Base-by-base conservation (phyloP, 2,888 invertebrate genomes). In the Crioceris asparagi region DNA sequence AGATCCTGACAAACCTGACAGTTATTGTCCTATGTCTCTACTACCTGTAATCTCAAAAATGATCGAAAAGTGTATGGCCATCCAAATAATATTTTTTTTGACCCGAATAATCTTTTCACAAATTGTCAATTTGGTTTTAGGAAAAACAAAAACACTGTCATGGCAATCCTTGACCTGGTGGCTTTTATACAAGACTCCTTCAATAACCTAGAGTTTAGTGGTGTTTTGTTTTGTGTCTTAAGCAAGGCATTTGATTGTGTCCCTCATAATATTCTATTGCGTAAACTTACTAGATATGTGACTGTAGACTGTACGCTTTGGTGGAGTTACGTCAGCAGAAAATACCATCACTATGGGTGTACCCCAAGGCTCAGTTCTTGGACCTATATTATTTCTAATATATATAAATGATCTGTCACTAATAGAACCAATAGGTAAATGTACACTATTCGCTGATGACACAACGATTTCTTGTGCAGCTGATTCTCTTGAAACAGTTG, bases 211-310 rank as follows among this genome's bases (percentile, higher is more conserved):
- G n/a, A n/a, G n/a, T n/a, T n/a, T n/a, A 25, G n/a, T 4, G n/a
- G 3, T n/a, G 25, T 25, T 11, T 11, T 11, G 4, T 25, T 25
- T 6, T 38, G 14, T 14, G 38, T 33, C 38, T 30, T 38, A 17
- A 30, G 32, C 10, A 41, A 41, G 17, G 41, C 41, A 5, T 38
- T 41, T 23, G 40, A 40, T 29, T 40, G 40, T 32, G 33, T 40
- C 12, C 14, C 33, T n/a, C 37, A 34, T 38, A 6, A 19, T 16
- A 38, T 41, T 21, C 29, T 34, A 8, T 26, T 34, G n/a, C 17
- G 27, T 16, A 41, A 41, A 30, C 29, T 40, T 30, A 30, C 10
- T 12, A 12, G n/a, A 12, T 25, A 25, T 25, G 12, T 11, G 25
- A 12, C 12, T n/a, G 4, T 12, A 25, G 25, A 25, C 11, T 25